phyloP scores from a whole-genome alignment of 2,797 vertebrate genomes.

The Alfaro cultratus region DNA sequence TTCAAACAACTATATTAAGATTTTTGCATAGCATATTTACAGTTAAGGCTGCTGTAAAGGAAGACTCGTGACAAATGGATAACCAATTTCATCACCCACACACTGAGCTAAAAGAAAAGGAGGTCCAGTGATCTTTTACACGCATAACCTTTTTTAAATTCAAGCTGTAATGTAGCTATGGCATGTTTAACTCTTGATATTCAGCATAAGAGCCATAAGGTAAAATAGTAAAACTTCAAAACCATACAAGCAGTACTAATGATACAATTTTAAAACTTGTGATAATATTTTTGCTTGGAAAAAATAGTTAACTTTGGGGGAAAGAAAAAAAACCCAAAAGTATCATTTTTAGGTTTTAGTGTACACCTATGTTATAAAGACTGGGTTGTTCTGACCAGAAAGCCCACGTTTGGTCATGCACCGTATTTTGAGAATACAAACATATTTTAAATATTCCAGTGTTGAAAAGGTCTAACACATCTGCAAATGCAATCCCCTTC shows the following conservation, averaged over 20 bases:
- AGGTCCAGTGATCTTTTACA: background rate
- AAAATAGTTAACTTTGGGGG: no score
- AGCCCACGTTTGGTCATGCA: no score
- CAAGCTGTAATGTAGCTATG: background rate
- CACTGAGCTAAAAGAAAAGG: background rate
- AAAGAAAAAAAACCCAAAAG: no score
- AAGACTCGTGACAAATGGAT: background rate
- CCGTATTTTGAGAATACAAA: background rate
- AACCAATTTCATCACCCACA: background rate
- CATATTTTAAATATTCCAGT: background rate
- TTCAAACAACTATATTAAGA: background rate
- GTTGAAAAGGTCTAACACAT: background rate
- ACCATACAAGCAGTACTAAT: background rate
- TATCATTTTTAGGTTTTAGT: background rate
- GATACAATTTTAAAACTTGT: background rate
- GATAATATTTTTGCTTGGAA: background rate
- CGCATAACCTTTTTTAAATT: background rate
- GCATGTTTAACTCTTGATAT: background rate
- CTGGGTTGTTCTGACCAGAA: background rate
- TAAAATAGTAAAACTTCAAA: background rate
- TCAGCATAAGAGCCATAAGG: background rate
- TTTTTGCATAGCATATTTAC: background rate
- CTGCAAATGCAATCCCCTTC: background rate
- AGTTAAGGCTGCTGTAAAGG: background rate
- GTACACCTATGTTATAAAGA: no score